These are phyloP conservation scores for Congeria kusceri DNA, from an alignment of 2,888 invertebrate species.

Conservation along the genomic window DNA sequence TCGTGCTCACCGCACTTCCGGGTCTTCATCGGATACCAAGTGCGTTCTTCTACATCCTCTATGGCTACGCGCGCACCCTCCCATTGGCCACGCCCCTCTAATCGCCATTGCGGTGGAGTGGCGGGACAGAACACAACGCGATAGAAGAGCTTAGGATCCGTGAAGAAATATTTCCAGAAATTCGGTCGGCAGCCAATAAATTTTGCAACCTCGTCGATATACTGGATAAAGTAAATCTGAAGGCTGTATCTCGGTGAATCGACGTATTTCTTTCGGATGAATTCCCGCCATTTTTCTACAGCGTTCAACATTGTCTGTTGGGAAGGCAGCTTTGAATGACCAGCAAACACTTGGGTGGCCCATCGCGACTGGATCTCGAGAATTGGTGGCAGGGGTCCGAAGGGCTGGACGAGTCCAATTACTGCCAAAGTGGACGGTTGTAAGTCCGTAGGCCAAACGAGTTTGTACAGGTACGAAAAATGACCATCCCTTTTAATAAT, in stretches of 20 bases:
- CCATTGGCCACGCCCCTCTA: conserved; percentile 70
- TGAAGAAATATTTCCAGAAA: conserved; percentile 65
- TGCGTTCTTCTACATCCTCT: conserved; percentile 56
- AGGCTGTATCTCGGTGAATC: conserved; percentile 68
- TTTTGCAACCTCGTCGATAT: conserved; percentile 61
- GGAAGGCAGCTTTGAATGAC: conserved; percentile 60
- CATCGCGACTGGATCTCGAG: conserved; percentile 70
- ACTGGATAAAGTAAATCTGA: conserved; percentile 70
- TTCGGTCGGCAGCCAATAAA: conserved; percentile 68
- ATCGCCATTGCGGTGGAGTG: conserved; percentile 70
- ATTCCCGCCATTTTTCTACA: conserved; percentile 61
- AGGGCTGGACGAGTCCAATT: conserved; percentile 71
- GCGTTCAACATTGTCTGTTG: conserved; percentile 25
- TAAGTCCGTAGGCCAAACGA: conserved; percentile 65
- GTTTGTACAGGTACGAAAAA: conserved; percentile 66
- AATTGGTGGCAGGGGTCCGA: conserved; percentile 69
- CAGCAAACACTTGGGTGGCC: conserved; percentile 65
- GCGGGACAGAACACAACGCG: conserved; percentile 61
- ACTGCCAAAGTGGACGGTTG: conserved; percentile 66
- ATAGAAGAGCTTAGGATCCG: conserved; percentile 62
- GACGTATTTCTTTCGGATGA: conserved; percentile 61
- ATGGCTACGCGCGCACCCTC: conserved; percentile 64
- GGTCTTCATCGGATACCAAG: conserved; percentile 68
- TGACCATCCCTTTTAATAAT: conserved; percentile 60
- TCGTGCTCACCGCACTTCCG: conserved; percentile 64